phyloP scores from a whole-genome alignment of 2,113 vertebrate genomes.

The Perca fluviatilis region DNA sequence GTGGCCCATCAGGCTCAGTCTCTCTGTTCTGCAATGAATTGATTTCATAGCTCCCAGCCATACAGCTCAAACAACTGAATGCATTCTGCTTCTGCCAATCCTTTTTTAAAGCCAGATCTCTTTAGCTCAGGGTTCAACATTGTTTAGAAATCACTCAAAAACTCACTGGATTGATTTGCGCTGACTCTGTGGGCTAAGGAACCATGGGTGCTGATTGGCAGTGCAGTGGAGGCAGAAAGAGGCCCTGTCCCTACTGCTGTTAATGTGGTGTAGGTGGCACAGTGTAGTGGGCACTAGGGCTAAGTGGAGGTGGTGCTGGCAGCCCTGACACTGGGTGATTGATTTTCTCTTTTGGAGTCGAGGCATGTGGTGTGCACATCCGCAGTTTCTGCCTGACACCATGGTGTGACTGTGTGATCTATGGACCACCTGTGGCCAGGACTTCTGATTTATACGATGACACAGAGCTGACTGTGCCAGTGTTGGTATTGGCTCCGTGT shows the following conservation, averaged over 20 bases:
- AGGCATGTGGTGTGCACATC: conserved; percentile 67
- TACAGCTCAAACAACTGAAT: conserved; percentile 48
- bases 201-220: conserved; percentile 32
- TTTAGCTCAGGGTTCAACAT: conserved; percentile 44
- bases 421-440: conserved; percentile 74
- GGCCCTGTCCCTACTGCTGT: conserved; percentile 17
- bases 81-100: conserved; percentile 29
- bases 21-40: conserved; percentile 53
- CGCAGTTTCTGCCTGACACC: conserved; percentile 67
- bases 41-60: conserved; percentile 64
- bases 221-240: conserved; percentile 6
- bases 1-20: conserved; percentile 38
- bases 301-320: conserved; percentile 63
- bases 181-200: neutral
- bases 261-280: conserved; percentile 55
- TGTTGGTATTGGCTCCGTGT: conserved; percentile 66
- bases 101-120: conserved; percentile 33
- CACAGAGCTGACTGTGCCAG: conserved; percentile 68
- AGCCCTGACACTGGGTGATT: conserved; percentile 69
- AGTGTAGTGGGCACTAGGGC: conserved; percentile 43
- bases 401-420: conserved; percentile 72
- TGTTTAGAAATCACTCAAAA: conserved; percentile 52
- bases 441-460: conserved; percentile 73
- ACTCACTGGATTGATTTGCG: conserved; percentile 6
- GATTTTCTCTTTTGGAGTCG: conserved; percentile 71